phyloP scores from a whole-genome alignment of 2,888 invertebrate genomes.

The Adela reaumurella region DNA sequence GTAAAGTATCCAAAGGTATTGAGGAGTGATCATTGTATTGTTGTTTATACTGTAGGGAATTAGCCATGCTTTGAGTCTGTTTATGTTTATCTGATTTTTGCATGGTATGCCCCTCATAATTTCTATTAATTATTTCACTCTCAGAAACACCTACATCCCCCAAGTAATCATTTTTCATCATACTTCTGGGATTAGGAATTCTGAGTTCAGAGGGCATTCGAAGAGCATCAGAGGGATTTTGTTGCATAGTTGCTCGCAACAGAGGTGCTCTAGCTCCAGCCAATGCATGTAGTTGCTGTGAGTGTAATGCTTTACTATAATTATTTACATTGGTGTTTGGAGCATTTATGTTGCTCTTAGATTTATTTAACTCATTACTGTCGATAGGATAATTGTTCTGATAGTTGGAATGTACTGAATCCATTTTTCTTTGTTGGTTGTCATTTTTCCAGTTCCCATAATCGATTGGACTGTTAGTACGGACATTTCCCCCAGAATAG shows the following conservation, averaged over 20 bases:
- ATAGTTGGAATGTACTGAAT: not conserved
- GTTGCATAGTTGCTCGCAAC: slow-evolving; percentile 33
- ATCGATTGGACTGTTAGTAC: slow-evolving; percentile 26
- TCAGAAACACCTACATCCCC: slow-evolving; percentile 20
- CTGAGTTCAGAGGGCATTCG: slow-evolving; percentile 35
- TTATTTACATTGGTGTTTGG: not conserved
- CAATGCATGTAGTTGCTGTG: not conserved
- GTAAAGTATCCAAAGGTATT: slow-evolving; percentile 47
- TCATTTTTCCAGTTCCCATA: slow-evolving; percentile 36
- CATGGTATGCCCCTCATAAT: slow-evolving; percentile 26
- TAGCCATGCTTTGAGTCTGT: slow-evolving; percentile 36
- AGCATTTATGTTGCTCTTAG: not conserved
- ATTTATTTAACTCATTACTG: not conserved
- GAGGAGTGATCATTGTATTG: slow-evolving; percentile 34
- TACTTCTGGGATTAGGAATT: slow-evolving; percentile 41
- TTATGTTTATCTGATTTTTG: slow-evolving; percentile 37
- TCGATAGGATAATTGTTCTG: not conserved
- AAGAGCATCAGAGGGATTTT: too few relatives aligned
- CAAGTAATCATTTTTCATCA: slow-evolving; percentile 29
- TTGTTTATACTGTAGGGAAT: slow-evolving; percentile 37
- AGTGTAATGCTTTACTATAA: slow-evolving; percentile 1
- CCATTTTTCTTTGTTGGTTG: not conserved
- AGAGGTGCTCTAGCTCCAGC: slow-evolving; percentile 8
- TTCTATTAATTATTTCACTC: slow-evolving; percentile 25
- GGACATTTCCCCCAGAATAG: slow-evolving; percentile 27